Percentiles rank a stretch among this genome's conserved stretches.
Conservation (phyloP, 2,888 invertebrate genomes). For the Julus scandinavius region DNA sequence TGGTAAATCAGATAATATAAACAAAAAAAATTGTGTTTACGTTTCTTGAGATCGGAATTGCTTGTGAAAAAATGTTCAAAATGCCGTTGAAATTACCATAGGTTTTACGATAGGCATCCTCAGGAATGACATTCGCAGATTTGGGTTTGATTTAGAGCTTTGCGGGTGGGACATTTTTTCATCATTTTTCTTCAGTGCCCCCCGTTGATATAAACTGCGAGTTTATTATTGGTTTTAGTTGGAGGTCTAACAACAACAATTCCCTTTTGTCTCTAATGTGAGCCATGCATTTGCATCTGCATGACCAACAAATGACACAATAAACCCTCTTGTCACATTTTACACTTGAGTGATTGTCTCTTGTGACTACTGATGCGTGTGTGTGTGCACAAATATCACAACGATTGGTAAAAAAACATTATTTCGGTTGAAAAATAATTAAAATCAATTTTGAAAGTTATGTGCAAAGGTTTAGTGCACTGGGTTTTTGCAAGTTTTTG, state of each 20-base stretch:
- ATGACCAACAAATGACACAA: conserved; percentile 11
- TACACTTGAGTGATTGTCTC: not conserved
- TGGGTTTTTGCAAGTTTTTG: too few relatives aligned
- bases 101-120: not conserved
- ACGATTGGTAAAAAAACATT: not conserved
- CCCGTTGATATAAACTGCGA: not conserved
- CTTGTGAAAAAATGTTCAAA: not conserved
- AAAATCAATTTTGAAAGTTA: not conserved
- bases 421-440: not conserved
- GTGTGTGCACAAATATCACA: not conserved
- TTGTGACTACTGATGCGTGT: not conserved
- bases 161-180: conserved; percentile 8
- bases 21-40: not conserved
- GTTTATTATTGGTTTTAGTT: conserved; percentile 8
- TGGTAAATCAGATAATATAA: not conserved
- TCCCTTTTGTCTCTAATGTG: not conserved
- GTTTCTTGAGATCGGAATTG: not conserved
- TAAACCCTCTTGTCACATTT: not conserved
- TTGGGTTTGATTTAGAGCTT: conserved; percentile 27
- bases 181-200: not conserved
- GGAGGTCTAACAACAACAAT: not conserved
- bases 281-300: not conserved
- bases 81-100: not conserved
- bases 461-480: not conserved
- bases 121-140: conserved; percentile 15